phyloP scores from a whole-genome alignment of 2,888 invertebrate species.

The Fissipunctia ypsillon region DNA sequence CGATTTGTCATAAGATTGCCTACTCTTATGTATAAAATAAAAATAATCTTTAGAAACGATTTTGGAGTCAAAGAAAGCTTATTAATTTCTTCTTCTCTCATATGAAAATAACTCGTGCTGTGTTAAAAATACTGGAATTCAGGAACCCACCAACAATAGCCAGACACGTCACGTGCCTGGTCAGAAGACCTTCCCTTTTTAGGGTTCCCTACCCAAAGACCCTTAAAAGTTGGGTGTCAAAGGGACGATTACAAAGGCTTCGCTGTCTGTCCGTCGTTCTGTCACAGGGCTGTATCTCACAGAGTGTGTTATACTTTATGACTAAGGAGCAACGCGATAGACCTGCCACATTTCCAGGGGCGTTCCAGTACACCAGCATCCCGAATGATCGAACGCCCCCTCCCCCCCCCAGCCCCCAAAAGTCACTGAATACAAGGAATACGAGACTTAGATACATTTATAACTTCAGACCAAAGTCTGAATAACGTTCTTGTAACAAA shows the following conservation, averaged over 20 bases:
- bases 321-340: slow-evolving; percentile 70
- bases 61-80: not conserved
- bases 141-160: not conserved
- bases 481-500: slow-evolving; percentile 32
- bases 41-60: not conserved
- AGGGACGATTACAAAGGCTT: too few relatives aligned
- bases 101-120: not conserved
- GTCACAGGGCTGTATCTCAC: too few relatives aligned
- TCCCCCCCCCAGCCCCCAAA: slow-evolving; percentile 32
- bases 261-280: too few relatives aligned
- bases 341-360: slow-evolving; percentile 67
- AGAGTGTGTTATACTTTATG: slow-evolving; percentile 35
- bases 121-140: not conserved
- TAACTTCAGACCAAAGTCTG: too few relatives aligned
- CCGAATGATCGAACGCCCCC: slow-evolving; percentile 69
- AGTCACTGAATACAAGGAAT: not conserved
- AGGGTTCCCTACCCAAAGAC: too few relatives aligned
- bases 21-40: not conserved
- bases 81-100: not conserved
- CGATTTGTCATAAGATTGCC: not conserved
- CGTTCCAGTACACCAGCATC: slow-evolving; percentile 66
- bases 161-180: not conserved
- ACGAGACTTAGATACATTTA: not conserved
- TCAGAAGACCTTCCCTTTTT: too few relatives aligned
- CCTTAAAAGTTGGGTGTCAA: too few relatives aligned